phyloP scores from a whole-genome alignment of 2,888 invertebrate species.

The Agonopterix subpropinquella region DNA sequence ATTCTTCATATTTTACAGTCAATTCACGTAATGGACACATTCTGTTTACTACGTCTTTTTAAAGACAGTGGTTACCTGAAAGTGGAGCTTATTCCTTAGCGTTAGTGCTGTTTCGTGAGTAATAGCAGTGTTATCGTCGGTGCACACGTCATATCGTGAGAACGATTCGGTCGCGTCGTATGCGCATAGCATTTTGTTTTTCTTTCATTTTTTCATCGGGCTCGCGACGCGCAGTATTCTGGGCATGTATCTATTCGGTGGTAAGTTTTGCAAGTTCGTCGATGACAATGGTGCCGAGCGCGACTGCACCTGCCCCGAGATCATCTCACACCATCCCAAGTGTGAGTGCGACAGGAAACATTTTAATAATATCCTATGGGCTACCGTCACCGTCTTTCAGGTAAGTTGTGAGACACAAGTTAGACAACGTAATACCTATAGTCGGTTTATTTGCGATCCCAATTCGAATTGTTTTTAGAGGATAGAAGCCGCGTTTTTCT shows the following conservation, averaged over 20 bases:
- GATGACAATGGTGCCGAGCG: conserved; percentile 88
- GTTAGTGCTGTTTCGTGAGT: conserved; percentile 35
- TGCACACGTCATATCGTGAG: conserved; percentile 47
- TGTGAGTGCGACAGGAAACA: conserved; percentile 98
- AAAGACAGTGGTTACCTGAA: no score
- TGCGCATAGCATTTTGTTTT: conserved; percentile 73
- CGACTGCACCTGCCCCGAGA: conserved; percentile 96
- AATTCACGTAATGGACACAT: no score
- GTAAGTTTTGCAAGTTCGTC: conserved; percentile 99
- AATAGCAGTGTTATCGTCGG: conserved; percentile 64
- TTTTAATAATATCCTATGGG: conserved; percentile 99
- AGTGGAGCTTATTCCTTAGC: conserved; percentile 17
- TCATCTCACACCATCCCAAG: conserved; percentile 89
- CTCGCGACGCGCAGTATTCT: conserved; percentile 89
- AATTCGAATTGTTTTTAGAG: conserved; percentile 50
- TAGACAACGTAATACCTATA: conserved; percentile 50
- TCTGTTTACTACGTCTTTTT: no score
- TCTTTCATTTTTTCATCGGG: conserved; percentile 72
- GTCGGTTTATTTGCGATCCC: conserved; percentile 70
- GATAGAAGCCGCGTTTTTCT: conserved; percentile 58
- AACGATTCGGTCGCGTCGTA: conserved; percentile 60
- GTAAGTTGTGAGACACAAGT: conserved; percentile 78
- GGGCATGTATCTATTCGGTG: conserved; percentile 99
- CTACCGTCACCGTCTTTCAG: conserved; percentile 98
- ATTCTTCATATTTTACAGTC: no score